phyloP scores from a whole-genome alignment of 2,888 invertebrate genomes.

The Drosophila atroscutellata region DNA sequence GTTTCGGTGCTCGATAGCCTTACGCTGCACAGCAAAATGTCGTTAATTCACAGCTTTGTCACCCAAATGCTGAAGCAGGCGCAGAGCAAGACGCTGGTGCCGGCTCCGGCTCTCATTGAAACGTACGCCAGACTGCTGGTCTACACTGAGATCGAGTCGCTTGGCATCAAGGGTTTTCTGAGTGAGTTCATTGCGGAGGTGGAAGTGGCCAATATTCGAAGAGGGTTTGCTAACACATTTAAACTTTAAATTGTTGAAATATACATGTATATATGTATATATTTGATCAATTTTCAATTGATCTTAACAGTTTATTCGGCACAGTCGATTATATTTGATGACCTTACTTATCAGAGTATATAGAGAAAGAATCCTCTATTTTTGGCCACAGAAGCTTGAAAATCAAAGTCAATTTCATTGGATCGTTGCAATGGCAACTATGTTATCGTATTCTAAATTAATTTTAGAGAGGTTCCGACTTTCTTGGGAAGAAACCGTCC shows the following conservation, averaged over 20 bases:
- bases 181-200: constrained; percentile 86
- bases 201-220: background rate
- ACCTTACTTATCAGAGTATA: background rate
- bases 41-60: constrained; percentile 92
- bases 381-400: background rate
- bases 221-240: constrained; percentile 1
- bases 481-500: background rate
- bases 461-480: background rate
- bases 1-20: constrained; percentile 97
- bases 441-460: background rate
- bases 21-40: constrained; percentile 98
- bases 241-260: background rate
- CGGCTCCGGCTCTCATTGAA: constrained; percentile 96
- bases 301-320: background rate
- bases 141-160: constrained; percentile 97
- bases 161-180: constrained; percentile 98
- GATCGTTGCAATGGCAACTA: background rate
- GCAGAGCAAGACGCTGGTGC: constrained; percentile 93
- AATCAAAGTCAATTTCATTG: background rate
- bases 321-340: background rate
- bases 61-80: constrained; percentile 96
- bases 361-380: background rate
- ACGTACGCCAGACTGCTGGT: constrained; percentile 97
- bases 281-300: background rate
- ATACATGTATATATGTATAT: background rate